Evolutionary conservation across 2,888 invertebrate species (phyloP).

Genomic region (Copidosoma aretas): DNA sequence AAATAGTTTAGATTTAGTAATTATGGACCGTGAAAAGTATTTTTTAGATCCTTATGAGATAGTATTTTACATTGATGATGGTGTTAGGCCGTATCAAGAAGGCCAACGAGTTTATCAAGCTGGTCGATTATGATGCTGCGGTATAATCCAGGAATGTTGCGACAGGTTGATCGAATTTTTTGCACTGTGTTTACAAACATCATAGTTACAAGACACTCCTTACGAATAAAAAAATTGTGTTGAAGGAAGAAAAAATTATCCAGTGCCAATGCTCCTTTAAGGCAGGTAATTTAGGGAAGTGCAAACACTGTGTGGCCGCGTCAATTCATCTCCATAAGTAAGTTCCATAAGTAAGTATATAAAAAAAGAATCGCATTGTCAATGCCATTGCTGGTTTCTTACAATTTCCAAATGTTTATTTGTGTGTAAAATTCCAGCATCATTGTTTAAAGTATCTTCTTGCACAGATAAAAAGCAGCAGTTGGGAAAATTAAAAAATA

Average conservation of each 20-base stretch:
- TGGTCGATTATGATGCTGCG: background rate
- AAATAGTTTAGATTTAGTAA: too few relatives aligned
- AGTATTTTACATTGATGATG: background rate
- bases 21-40: background rate
- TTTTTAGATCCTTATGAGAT: background rate
- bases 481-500: conserved; percentile 7
- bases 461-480: background rate
- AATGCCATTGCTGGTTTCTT: too few relatives aligned
- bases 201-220: background rate
- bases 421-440: background rate
- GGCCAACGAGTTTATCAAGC: background rate
- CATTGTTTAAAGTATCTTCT: background rate
- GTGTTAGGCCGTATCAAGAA: background rate
- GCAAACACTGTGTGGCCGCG: background rate
- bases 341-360: too few relatives aligned
- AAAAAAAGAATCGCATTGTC: background rate
- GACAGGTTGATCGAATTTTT: background rate
- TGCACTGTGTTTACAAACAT: background rate
- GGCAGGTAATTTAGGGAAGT: background rate
- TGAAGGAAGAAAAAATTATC: background rate
- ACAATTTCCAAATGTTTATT: too few relatives aligned
- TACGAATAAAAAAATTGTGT: background rate
- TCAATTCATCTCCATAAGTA: background rate
- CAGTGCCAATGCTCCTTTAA: background rate
- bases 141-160: background rate